Evolutionary conservation across 2,113 vertebrate genomes (phyloP).

Genomic region (Arizona elegans): DNA sequence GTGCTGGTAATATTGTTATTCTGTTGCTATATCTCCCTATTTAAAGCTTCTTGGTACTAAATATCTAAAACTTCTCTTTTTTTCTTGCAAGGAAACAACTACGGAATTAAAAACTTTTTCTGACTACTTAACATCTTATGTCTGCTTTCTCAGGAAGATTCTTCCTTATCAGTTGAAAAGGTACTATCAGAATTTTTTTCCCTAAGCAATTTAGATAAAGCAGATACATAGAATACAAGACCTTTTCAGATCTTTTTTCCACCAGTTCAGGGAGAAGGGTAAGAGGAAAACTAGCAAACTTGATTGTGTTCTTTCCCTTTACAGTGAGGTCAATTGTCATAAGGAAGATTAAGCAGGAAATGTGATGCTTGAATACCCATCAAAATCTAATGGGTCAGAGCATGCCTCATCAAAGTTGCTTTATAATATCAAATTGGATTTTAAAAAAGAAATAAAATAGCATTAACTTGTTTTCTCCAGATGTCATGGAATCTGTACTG

Average conservation of each 20-base stretch:
- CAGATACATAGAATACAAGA: not conserved
- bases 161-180: conserved; percentile 98
- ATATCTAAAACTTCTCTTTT: conserved; percentile 13
- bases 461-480: not conserved
- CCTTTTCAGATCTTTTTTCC: not conserved
- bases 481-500: not conserved
- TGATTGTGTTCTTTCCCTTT: not conserved
- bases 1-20: conserved; percentile 78
- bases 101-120: conserved; percentile 89
- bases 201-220: not conserved
- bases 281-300: not conserved
- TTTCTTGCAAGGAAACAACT: conserved; percentile 85
- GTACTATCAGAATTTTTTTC: conserved; percentile 61
- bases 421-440: not conserved
- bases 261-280: not conserved
- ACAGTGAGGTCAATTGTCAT: not conserved
- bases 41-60: not conserved
- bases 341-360: not conserved
- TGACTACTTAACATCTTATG: conserved; percentile 85
- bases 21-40: not conserved
- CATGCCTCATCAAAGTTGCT: not conserved
- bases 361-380: not conserved
- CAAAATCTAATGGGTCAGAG: not conserved
- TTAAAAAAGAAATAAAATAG: not conserved
- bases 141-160: conserved; percentile 91